A percentile compares a stretch with the other conserved stretches of the same genome.
Evolutionary conservation across 2,113 vertebrate species (phyloP).

Genomic region (Vombatus ursinus): DNA sequence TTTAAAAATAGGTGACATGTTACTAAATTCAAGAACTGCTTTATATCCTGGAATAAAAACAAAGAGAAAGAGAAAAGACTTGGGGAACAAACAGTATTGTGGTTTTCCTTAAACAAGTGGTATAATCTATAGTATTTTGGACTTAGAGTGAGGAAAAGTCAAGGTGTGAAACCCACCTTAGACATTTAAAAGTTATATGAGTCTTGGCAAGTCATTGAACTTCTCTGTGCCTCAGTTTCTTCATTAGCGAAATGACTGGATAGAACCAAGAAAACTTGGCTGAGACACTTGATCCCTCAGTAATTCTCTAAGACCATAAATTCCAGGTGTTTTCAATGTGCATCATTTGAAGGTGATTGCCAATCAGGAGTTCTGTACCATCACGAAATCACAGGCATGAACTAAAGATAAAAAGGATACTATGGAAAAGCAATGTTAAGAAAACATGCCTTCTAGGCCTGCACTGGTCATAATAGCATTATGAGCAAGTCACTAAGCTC

Average conservation of each 20-base stretch:
- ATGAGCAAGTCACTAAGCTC: not conserved
- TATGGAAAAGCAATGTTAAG: not conserved
- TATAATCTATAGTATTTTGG: not conserved
- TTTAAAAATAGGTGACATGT: not conserved
- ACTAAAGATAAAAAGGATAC: not conserved
- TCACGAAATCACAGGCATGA: not conserved
- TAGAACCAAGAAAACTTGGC: not conserved
- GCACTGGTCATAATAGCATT: not conserved
- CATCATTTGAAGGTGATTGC: not conserved
- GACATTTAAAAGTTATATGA: not conserved
- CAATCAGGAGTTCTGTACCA: not conserved
- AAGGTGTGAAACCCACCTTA: not conserved
- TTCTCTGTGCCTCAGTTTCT: not conserved
- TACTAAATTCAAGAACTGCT: not conserved
- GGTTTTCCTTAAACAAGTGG: not conserved
- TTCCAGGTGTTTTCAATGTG: not conserved
- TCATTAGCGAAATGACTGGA: not conserved
- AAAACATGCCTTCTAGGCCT: not conserved
- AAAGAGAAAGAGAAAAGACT: not conserved
- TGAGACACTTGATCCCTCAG: not conserved
- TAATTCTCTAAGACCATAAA: not conserved
- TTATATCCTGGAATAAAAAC: not conserved
- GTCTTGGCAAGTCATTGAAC: not conserved
- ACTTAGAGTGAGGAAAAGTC: not conserved
- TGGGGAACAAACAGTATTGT: not conserved